phyloP scores from a whole-genome alignment of 2,888 invertebrate genomes.

The Andricus quercusramuli region DNA sequence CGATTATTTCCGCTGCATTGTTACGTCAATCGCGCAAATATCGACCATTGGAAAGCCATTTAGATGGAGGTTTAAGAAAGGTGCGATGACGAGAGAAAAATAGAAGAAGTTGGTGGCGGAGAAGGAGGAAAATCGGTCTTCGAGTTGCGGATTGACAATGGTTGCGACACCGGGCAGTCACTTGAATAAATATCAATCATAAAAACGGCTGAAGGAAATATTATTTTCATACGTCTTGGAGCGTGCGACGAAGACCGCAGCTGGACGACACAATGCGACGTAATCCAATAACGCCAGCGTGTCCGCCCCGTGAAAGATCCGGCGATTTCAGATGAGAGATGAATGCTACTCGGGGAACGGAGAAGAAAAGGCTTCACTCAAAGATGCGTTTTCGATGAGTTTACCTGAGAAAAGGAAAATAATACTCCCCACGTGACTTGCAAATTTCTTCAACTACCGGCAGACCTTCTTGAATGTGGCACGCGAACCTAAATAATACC shows the following conservation, averaged over 20 bases:
- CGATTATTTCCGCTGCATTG: conserved; percentile 20
- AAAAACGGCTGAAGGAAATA: conserved; percentile 70
- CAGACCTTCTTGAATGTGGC: conserved; percentile 5
- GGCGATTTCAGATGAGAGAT: conserved; percentile 47
- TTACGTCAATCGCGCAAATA: conserved; percentile 44
- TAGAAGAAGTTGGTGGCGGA: conserved; percentile 38
- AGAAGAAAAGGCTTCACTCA: conserved; percentile 44
- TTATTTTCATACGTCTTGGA: conserved; percentile 71
- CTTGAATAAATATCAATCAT: conserved; percentile 78
- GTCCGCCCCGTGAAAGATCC: conserved; percentile 66
- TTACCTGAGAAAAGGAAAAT: conserved; percentile 50
- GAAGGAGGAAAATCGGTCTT: conserved; percentile 53
- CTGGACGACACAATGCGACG: conserved; percentile 61
- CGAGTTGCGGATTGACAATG: conserved; percentile 55
- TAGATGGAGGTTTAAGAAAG: conserved; percentile 41
- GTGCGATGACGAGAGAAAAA: conserved; percentile 43
- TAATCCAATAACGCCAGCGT: conserved; percentile 70
- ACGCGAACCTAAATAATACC: conserved; percentile 4
- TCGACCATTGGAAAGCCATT: conserved; percentile 44
- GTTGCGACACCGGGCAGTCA: conserved; percentile 60
- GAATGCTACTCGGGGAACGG: conserved; percentile 46
- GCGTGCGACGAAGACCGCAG: conserved; percentile 47
- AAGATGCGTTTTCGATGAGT: conserved; percentile 26
- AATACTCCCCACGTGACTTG: conserved; percentile 37
- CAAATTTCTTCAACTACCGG: conserved; percentile 1